phyloP scores from a whole-genome alignment of 1,140 invertebrate species.

The Glossosoma conforme region DNA sequence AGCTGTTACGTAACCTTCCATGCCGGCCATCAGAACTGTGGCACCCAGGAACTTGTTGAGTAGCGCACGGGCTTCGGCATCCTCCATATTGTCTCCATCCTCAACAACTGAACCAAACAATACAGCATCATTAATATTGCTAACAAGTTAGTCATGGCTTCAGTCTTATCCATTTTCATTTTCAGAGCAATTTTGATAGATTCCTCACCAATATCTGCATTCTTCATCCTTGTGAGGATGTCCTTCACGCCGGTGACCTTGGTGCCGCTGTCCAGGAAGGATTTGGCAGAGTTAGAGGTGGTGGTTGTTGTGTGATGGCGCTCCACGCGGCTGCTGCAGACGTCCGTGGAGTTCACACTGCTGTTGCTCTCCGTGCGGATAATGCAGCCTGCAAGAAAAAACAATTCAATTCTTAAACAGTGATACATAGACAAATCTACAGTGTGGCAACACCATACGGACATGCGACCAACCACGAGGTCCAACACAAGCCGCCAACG shows the following conservation, averaged over 20 bases:
- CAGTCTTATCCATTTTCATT: background rate
- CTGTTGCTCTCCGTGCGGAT: constrained; percentile 22
- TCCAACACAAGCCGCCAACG: too few species aligned
- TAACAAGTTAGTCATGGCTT: too few species aligned
- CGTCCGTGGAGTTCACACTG: constrained; percentile 32
- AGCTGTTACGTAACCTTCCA: constrained; percentile 50
- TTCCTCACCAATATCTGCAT: constrained; percentile 58
- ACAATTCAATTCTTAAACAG: too few species aligned
- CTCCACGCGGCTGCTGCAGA: constrained; percentile 37
- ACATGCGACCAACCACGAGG: too few species aligned
- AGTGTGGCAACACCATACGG: too few species aligned
- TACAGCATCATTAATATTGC: background rate
- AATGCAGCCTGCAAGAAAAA: too few species aligned
- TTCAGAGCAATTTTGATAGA: background rate
- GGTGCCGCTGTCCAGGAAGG: constrained; percentile 63
- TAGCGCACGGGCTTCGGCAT: constrained; percentile 64
- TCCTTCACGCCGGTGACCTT: constrained; percentile 68
- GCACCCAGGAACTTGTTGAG: constrained; percentile 76
- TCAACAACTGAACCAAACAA: constrained; percentile 47
- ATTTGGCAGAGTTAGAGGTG: constrained; percentile 6
- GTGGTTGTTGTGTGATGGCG: constrained; percentile 22
- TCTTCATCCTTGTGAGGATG: constrained; percentile 68
- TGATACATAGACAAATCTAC: too few species aligned
- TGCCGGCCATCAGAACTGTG: constrained; percentile 66
- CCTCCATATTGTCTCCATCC: constrained; percentile 58